A percentile compares a stretch with the other conserved stretches of the same genome.
phyloP scores from a whole-genome alignment of 2,888 invertebrate species.

The Plagodis dolabraria region DNA sequence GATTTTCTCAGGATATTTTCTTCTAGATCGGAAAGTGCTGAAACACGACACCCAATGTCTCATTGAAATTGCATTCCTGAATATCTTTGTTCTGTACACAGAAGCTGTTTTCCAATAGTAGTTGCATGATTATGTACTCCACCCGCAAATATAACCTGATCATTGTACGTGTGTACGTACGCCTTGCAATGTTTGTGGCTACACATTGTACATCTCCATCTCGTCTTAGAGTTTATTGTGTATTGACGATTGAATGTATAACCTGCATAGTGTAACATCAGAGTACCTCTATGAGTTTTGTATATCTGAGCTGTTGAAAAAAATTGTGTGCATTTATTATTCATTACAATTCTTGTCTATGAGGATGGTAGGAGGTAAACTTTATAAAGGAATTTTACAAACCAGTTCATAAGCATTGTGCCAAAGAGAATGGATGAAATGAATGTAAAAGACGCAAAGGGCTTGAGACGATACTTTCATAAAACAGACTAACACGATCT shows the following conservation, averaged over 20 bases:
- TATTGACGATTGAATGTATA: not conserved
- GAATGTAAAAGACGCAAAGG: too few relatives aligned
- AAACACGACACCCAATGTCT: too few relatives aligned
- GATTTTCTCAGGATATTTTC: too few relatives aligned
- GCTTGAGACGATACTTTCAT: too few relatives aligned
- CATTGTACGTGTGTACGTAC: not conserved
- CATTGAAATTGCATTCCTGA: too few relatives aligned
- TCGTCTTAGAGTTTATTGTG: not conserved
- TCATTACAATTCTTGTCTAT: too few relatives aligned
- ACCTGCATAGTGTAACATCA: not conserved
- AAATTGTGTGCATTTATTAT: not conserved
- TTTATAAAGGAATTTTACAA: not conserved
- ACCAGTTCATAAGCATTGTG: not conserved
- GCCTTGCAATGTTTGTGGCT: not conserved
- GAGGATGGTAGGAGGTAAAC: too few relatives aligned
- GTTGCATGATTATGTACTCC: not conserved
- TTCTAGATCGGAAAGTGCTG: too few relatives aligned
- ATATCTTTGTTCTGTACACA: too few relatives aligned
- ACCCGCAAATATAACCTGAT: not conserved
- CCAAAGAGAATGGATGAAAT: too few relatives aligned
- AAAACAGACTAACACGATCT: too few relatives aligned
- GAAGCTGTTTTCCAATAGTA: not conserved
- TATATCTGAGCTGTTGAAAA: not conserved
- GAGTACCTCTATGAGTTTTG: not conserved
- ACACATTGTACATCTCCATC: not conserved